Base-by-base conservation (phyloP, 2,113 vertebrate genomes). In the Pardalotus punctatus region DNA sequence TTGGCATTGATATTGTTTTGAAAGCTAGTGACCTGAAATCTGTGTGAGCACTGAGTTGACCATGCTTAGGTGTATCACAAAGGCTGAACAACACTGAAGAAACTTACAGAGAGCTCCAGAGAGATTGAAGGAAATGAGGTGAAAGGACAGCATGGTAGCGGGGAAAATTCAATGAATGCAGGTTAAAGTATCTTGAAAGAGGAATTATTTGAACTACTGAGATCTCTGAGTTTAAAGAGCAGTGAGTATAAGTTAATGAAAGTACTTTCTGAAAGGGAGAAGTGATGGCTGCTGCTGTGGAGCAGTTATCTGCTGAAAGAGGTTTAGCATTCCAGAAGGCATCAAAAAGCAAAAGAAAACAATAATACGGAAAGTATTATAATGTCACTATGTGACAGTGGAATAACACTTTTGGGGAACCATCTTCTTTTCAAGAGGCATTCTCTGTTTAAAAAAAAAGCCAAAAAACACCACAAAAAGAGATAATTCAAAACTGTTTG, bases 141-240 rank as follows among this genome's bases (percentile, higher is more conserved):
- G 66, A 91, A 74, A 91, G 50, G 74, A 74, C 56, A 74, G 15
- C 18, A 10, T 19, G 14, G 38, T 48, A 77, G 31, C 42, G 88
- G 74, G 43, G 40, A 13, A 86, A 71, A 93, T 61, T 76, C 62
- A 72, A 21, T 67, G 48, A 83, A 76, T 20, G 33, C 48, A 86
- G 67, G 84, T 83, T 89, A 58, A 86, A 66, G 36, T 47, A 53
- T 48, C 8, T 43, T 70, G 67, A 82, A 89, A 48, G 28, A 76
- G 38, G 57, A 91, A 83, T 91, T 42, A 47, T 91, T 89, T 91
- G 84, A 96, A 67, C 76, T 94, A 54, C 61, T 83, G 66, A 66
- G 38, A 80, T 42, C 24, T 76, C 72, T 6, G 38, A 84, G 81
- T 92, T 90, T 90, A 90, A 92, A 92, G n/a, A 83, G 31, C 57